These are phyloP conservation scores for Dinomys branickii DNA, from an alignment of 2,113 vertebrate species.

Conservation along the genomic window DNA sequence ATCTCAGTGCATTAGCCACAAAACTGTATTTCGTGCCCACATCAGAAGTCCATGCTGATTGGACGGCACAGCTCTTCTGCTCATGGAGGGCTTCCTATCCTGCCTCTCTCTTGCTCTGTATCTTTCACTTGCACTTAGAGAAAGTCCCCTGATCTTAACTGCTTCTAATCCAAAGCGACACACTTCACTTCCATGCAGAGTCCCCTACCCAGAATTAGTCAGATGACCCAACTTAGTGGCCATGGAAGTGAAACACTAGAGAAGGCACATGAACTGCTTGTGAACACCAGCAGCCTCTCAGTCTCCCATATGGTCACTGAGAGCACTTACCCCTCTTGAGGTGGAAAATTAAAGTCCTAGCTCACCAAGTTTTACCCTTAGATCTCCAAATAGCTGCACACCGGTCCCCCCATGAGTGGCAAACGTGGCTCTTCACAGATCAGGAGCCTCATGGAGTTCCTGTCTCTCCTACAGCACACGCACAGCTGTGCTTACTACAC, in stretches of 20 bases:
- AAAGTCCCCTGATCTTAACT: background rate
- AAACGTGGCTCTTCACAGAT: background rate
- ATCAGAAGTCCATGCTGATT: background rate
- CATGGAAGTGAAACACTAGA: background rate
- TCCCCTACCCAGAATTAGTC: background rate
- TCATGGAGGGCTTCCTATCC: background rate
- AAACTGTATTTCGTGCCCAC: background rate
- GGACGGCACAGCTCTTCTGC: background rate
- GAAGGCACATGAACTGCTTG: background rate
- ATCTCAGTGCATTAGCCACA: constrained; percentile 2
- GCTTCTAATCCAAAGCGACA: background rate
- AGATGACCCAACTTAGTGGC: background rate
- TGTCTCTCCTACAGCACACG: background rate
- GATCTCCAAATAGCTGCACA: background rate
- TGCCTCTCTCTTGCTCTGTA: background rate
- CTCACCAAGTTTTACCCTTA: background rate
- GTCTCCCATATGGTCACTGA: background rate
- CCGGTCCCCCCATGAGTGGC: background rate
- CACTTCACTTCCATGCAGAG: background rate
- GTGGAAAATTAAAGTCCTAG: background rate
- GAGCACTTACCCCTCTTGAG: background rate
- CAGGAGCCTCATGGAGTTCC: background rate
- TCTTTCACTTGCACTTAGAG: background rate
- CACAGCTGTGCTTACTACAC: background rate
- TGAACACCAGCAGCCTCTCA: background rate